A percentile compares a stretch with the other conserved stretches of the same genome.
These are phyloP conservation scores for Idaea biselata DNA, from an alignment of 2,888 invertebrate species.

Conservation along the genomic window DNA sequence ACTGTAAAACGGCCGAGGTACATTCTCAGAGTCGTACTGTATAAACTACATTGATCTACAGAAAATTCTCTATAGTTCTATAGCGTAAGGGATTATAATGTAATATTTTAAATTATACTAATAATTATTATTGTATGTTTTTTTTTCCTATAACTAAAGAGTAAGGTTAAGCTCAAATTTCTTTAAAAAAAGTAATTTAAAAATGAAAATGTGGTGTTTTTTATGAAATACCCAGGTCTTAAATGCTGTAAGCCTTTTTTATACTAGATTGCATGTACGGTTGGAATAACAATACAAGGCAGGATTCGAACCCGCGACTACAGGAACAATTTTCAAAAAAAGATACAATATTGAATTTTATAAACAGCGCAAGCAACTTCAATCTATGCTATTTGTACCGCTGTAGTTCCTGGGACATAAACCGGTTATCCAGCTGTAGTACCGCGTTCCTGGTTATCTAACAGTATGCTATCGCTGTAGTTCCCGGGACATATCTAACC, in stretches of 20 bases:
- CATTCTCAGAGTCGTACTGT: conserved; percentile 11
- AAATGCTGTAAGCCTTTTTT: conserved; percentile 68
- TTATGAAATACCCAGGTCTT: conserved; percentile 49
- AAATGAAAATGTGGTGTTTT: conserved; percentile 41
- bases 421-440: no score
- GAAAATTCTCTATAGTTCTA: conserved; percentile 42
- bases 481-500: neutral
- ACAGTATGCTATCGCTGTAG: no score
- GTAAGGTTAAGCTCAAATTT: conserved; percentile 79
- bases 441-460: no score
- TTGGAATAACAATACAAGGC: conserved; percentile 68
- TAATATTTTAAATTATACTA: conserved; percentile 79
- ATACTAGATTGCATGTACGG: conserved; percentile 39
- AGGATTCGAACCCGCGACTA: no score
- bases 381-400: no score
- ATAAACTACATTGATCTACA: conserved; percentile 43
- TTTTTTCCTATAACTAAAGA: conserved; percentile 75
- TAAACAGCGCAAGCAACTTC: no score
- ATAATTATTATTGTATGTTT: conserved; percentile 67
- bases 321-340: no score
- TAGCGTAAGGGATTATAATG: conserved; percentile 67
- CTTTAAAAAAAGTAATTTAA: neutral
- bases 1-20: neutral
- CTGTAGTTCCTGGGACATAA: no score
- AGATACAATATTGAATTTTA: no score